These are phyloP conservation scores for Orchesellides sinensis DNA, from an alignment of 2,888 invertebrate genomes.

Conservation along the genomic window DNA sequence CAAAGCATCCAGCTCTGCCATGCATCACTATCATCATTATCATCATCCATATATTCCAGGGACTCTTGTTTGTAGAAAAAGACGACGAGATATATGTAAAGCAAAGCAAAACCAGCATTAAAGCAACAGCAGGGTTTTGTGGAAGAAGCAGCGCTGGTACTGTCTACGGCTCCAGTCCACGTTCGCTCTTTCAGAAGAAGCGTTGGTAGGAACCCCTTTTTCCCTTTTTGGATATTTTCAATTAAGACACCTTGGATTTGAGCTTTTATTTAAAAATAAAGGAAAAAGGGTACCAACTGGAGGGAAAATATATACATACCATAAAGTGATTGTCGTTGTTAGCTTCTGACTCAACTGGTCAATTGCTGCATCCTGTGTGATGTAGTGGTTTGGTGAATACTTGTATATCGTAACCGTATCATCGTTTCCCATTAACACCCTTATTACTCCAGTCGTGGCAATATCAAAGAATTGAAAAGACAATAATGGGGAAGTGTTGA, in stretches of 20 bases:
- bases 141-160: slow-evolving; percentile 43
- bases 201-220: slow-evolving; percentile 54
- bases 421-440: no score
- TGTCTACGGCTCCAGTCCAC: slow-evolving; percentile 58
- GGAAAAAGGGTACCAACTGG: no score
- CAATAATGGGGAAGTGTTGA: slow-evolving; percentile 57
- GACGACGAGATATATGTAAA: no score
- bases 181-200: slow-evolving; percentile 58
- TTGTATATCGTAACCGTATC: no score
- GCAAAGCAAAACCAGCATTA: no score
- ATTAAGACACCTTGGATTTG: slow-evolving; percentile 40
- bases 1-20: slow-evolving; percentile 3
- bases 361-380: no score
- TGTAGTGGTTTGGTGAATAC: no score
- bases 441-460: not conserved
- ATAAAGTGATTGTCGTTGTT: no score
- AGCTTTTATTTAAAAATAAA: slow-evolving; percentile 2
- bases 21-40: slow-evolving; percentile 37
- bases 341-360: no score
- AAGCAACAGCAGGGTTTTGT: slow-evolving; percentile 2
- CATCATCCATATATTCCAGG: slow-evolving; percentile 2
- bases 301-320: no score
- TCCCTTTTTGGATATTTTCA: slow-evolving; percentile 46
- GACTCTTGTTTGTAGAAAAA: not conserved
- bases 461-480: slow-evolving; percentile 34